A percentile compares a stretch with the other conserved stretches of the same genome.
Evolutionary conservation across 2,888 invertebrate genomes (phyloP).

Genomic region (Microchrysa polita): DNA sequence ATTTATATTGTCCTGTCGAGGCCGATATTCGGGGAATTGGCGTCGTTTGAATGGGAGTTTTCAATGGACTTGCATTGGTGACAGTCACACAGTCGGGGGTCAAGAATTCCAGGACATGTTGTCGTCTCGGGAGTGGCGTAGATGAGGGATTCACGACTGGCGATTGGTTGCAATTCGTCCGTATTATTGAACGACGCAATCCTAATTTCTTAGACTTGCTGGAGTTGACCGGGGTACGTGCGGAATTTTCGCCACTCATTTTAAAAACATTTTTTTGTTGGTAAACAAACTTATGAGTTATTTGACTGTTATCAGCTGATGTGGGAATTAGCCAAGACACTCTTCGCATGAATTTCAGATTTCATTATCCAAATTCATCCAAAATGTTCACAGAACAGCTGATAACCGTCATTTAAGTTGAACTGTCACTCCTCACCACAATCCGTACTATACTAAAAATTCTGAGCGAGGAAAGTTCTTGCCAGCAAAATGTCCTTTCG

Average conservation of each 20-base stretch:
- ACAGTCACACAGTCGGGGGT: neutral
- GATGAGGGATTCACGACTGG: neutral
- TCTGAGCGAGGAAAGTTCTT: too few species aligned
- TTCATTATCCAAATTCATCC: conserved; percentile 17
- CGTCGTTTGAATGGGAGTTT: neutral
- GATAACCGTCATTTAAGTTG: neutral
- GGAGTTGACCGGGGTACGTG: neutral
- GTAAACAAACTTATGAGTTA: neutral
- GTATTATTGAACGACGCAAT: neutral
- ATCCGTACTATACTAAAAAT: too few species aligned
- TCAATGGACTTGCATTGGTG: neutral
- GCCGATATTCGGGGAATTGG: neutral
- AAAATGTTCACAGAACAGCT: neutral
- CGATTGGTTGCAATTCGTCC: neutral
- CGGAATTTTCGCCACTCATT: neutral
- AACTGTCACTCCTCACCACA: too few species aligned
- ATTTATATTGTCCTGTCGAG: conserved; percentile 17
- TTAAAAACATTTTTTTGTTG: neutral
- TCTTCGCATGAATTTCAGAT: neutral
- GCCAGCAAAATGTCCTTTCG: conserved; percentile 32
- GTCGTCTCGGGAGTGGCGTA: neutral
- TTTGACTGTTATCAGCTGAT: neutral
- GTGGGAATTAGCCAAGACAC: neutral
- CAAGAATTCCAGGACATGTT: neutral
- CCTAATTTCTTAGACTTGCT: neutral